Evolutionary conservation across 1,140 invertebrate genomes (phyloP).

Genomic region (Ips nitidus): DNA sequence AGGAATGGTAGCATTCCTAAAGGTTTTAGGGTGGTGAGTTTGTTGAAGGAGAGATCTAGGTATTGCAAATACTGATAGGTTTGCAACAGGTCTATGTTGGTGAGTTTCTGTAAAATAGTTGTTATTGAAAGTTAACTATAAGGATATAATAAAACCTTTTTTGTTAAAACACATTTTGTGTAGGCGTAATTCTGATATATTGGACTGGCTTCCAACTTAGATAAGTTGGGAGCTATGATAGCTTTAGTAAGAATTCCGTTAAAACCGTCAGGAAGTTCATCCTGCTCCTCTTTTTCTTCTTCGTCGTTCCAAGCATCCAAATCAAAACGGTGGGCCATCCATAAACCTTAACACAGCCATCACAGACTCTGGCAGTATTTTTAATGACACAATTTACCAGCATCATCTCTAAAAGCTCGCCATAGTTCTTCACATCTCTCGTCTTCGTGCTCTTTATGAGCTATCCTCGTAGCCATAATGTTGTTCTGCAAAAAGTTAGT

Average conservation of each 20-base stretch:
- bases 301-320: not conserved
- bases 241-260: constrained; percentile 35
- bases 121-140: not conserved
- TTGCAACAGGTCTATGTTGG: constrained; percentile 37
- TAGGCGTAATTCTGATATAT: constrained; percentile 35
- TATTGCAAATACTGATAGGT: constrained; percentile 43
- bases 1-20: constrained; percentile 40
- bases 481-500: not conserved
- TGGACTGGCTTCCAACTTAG: constrained; percentile 39
- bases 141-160: constrained; percentile 29
- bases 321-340: constrained; percentile 15
- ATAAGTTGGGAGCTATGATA: constrained; percentile 37
- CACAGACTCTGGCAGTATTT: not conserved
- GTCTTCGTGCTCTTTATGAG: not conserved
- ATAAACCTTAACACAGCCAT: not conserved
- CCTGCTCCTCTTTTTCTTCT: not conserved
- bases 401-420: constrained; percentile 8
- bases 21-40: constrained; percentile 34
- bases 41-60: constrained; percentile 43
- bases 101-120: constrained; percentile 36
- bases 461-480: not conserved
- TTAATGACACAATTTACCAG: constrained; percentile 6
- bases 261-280: not conserved
- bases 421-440: constrained; percentile 4
- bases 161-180: constrained; percentile 36